Conservation (phyloP, 1,140 invertebrate species). For the Dinoponera quadriceps region DNA sequence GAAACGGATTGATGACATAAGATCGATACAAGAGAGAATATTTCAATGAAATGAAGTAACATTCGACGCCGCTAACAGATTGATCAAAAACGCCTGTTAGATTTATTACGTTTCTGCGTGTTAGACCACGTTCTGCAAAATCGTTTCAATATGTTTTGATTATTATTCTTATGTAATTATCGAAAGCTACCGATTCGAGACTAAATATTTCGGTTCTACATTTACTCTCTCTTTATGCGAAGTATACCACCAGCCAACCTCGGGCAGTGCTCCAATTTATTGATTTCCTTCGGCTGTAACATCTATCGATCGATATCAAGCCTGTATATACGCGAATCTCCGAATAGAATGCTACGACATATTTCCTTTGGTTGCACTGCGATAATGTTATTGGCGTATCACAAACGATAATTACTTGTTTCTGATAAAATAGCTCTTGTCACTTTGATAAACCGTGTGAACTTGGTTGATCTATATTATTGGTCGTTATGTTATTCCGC, state of each 20-base stretch:
- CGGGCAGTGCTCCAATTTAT: constrained; percentile 62
- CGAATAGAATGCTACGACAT: constrained; percentile 25
- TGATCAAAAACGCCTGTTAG: too few relatives aligned
- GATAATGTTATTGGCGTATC: too few relatives aligned
- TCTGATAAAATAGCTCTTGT: too few relatives aligned
- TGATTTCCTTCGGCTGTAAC: constrained; percentile 49
- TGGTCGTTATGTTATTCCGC: too few relatives aligned
- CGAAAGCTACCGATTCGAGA: neutral
- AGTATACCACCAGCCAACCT: constrained; percentile 3
- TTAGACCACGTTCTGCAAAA: too few relatives aligned
- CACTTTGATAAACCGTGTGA: too few relatives aligned
- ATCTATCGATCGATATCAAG: constrained; percentile 42
- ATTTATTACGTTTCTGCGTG: too few relatives aligned
- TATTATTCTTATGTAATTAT: neutral
- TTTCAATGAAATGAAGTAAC: neutral
- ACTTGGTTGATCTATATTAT: too few relatives aligned
- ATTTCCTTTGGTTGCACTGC: neutral
- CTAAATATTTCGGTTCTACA: constrained; percentile 23
- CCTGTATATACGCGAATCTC: constrained; percentile 32
- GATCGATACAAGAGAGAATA: constrained; percentile 10
- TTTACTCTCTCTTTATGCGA: neutral
- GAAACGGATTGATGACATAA: too few relatives aligned
- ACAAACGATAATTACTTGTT: too few relatives aligned
- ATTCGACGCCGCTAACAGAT: too few relatives aligned
- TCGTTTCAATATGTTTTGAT: neutral